These are phyloP conservation scores for Glaucopsyche alexis DNA, from an alignment of 2,888 invertebrate species.

Conservation along the genomic window DNA sequence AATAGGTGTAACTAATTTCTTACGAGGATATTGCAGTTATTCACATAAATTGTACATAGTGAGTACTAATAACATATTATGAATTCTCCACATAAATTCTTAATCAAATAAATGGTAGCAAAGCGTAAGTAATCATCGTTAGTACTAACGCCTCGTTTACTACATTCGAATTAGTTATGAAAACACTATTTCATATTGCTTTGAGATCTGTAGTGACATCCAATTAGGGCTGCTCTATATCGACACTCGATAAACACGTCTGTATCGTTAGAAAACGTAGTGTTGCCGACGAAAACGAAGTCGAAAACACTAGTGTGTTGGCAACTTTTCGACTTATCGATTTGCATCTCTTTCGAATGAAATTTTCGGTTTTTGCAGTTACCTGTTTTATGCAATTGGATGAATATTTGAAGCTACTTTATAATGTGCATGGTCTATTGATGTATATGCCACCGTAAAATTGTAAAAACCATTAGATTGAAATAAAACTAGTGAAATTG, in stretches of 20 bases:
- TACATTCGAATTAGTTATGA: background rate
- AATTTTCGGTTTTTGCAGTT: background rate
- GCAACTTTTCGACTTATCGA: background rate
- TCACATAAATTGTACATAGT: too few species aligned
- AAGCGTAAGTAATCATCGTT: background rate
- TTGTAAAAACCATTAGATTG: too few species aligned
- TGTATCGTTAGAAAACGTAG: background rate
- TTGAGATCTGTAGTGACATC: background rate
- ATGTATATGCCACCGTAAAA: too few species aligned
- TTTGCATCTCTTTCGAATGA: background rate
- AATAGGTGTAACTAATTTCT: too few species aligned
- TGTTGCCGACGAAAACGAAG: too few species aligned
- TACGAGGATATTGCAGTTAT: too few species aligned
- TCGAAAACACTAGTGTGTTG: background rate
- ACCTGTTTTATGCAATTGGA: background rate
- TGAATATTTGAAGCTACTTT: too few species aligned
- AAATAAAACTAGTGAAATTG: too few species aligned
- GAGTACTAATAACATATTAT: too few species aligned
- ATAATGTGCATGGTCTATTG: too few species aligned
- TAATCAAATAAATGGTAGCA: background rate
- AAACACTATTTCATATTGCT: slow-evolving; percentile 20
- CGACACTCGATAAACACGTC: background rate
- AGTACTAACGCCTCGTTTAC: background rate
- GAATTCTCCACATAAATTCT: background rate
- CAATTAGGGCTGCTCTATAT: background rate